Percentiles rank a stretch among this genome's conserved stretches.
These are phyloP conservation scores for Trissolcus brochymenae DNA, from an alignment of 2,888 invertebrate genomes.

Conservation along the genomic window DNA sequence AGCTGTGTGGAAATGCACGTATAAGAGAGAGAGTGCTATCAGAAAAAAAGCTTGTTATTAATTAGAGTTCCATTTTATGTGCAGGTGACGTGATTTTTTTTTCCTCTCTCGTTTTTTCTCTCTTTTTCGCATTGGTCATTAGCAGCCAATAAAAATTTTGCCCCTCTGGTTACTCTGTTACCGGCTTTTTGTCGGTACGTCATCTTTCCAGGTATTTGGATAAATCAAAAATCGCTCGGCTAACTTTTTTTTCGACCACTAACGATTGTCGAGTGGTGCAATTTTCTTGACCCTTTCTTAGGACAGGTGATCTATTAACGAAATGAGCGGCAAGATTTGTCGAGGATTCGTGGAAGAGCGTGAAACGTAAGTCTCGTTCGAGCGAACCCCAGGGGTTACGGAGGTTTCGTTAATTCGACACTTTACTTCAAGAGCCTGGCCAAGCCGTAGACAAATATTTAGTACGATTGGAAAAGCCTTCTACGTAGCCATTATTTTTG, in stretches of 20 bases:
- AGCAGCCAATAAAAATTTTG: no score
- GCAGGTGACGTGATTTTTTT: no score
- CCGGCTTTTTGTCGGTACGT: no score
- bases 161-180: no score
- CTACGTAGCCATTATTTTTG: no score
- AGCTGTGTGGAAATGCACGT: slow-evolving; percentile 24
- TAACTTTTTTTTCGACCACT: slow-evolving; percentile 20
- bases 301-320: slow-evolving; percentile 55
- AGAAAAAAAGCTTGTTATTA: slow-evolving; percentile 18
- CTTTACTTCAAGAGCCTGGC: slow-evolving; percentile 29
- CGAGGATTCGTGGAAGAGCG: slow-evolving; percentile 40
- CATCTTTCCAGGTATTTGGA: no score
- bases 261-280: slow-evolving; percentile 43
- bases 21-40: slow-evolving; percentile 1
- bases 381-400: slow-evolving; percentile 25
- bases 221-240: no score
- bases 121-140: no score
- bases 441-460: slow-evolving; percentile 22
- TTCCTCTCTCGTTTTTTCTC: no score
- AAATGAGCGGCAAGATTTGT: slow-evolving; percentile 42
- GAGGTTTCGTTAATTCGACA: slow-evolving; percentile 46
- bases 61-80: background rate
- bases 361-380: slow-evolving; percentile 30
- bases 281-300: slow-evolving; percentile 33
- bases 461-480: slow-evolving; percentile 9